Conservation (phyloP, 1,140 invertebrate species). For the Heliconius melpomene region DNA sequence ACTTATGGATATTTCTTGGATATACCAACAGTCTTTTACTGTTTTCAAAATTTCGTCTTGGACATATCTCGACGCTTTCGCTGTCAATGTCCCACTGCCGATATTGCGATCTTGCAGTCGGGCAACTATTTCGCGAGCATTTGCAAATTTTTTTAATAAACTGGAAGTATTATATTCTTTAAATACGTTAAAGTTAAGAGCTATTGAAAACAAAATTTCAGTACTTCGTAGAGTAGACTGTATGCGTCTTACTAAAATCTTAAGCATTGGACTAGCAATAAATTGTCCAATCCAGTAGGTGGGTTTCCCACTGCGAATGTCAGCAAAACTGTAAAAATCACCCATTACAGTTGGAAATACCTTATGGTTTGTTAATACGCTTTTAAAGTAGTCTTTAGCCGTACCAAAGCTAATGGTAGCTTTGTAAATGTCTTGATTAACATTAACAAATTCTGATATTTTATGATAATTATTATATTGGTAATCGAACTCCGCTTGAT, state of each 20-base stretch:
- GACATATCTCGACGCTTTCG: constrained; percentile 52
- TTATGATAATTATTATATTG: constrained; percentile 92
- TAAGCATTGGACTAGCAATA: constrained; percentile 92
- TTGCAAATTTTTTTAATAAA: constrained; percentile 83
- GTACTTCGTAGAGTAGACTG: constrained; percentile 89
- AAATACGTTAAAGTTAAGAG: constrained; percentile 84
- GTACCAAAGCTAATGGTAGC: constrained; percentile 91
- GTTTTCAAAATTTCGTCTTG: constrained; percentile 55
- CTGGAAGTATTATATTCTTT: constrained; percentile 75
- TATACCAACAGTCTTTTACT: constrained; percentile 66
- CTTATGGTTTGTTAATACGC: constrained; percentile 81
- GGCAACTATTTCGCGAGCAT: constrained; percentile 85
- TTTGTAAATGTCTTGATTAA: constrained; percentile 85
- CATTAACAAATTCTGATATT: constrained; percentile 90
- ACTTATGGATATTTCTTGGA: constrained; percentile 62
- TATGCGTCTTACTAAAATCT: constrained; percentile 90
- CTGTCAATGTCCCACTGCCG: constrained; percentile 60
- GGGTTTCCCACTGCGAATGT: constrained; percentile 88
- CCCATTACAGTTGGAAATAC: constrained; percentile 88
- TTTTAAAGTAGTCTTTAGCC: constrained; percentile 89
- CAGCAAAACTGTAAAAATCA: constrained; percentile 95
- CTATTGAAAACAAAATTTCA: constrained; percentile 91
- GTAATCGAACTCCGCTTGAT: constrained; percentile 90
- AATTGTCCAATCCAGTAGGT: constrained; percentile 96
- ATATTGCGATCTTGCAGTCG: constrained; percentile 65